Base-by-base conservation (phyloP, 2,797 vertebrate genomes). In the Periparus ater region DNA sequence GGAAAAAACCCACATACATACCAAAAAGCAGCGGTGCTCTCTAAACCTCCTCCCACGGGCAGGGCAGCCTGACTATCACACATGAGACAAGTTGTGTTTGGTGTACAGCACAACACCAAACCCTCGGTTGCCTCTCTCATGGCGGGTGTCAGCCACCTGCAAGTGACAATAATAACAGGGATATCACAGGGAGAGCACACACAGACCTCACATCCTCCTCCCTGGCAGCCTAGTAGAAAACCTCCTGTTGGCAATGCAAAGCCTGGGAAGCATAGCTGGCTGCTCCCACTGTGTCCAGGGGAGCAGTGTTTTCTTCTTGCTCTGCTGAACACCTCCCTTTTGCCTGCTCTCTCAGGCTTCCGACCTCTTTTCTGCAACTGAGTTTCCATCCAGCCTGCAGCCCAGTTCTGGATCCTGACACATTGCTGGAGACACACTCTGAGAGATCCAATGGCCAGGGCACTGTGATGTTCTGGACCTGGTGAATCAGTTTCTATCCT, bases 131-230 rank as follows among this genome's bases (percentile, higher is more conserved):
- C 58, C 85, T 84, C 81, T 68, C 68, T 65, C 86, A 27, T 29
- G 5, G 93, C 0, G 0, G 65, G 84, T 83, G 87, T 62, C 92
- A 94, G 84, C 92, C 89, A 40, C 78, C 91, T 89, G 93, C 81
- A 17, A 83, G 68, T 66, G 92, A 93, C 96, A 96, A 80, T 85
- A 93, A 95, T 83, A 91, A 91, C 89, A 94, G 90, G 65, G 81
- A 54, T 85, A 88, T 91, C 93, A 91, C 84, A 57, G 67, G 71
- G 38, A 89, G 63, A 87, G 54, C 7, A 0, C 40, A 7, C 70
- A 66, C 63, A 78, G 80, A 68, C 65, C 63, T 50, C 2, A 0
- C 63, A 51, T 40, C 44, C 65, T 88, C 54, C 75, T 71, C 45
- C 81, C 66, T 79, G 50, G 67, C 74, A 80, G 85, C 53, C 50